phyloP scores from a whole-genome alignment of 1,140 invertebrate genomes.

The Eriocheir sinensis region DNA sequence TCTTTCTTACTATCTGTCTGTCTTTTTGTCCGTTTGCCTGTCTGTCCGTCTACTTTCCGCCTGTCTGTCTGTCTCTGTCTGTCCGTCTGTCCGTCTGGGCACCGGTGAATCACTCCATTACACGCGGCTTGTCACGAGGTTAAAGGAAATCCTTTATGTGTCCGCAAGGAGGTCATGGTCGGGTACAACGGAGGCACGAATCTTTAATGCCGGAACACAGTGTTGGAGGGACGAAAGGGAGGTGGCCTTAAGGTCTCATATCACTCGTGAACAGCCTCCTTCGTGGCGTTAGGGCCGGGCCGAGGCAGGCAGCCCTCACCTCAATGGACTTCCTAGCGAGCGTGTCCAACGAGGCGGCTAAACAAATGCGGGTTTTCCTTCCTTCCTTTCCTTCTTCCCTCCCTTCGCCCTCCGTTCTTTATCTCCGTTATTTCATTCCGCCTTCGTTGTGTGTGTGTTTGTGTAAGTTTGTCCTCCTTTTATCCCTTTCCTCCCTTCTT shows the following conservation, averaged over 20 bases:
- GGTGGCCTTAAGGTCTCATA: neutral
- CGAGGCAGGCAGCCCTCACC: neutral
- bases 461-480: too few relatives aligned
- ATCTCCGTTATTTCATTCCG: too few relatives aligned
- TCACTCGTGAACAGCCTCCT: neutral
- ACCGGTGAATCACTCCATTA: neutral
- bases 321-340: neutral
- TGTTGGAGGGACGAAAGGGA: neutral
- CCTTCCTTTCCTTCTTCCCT: neutral
- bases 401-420: too few relatives aligned
- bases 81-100: neutral
- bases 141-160: neutral
- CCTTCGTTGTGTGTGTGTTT: too few relatives aligned
- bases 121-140: neutral
- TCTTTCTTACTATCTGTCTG: neutral
- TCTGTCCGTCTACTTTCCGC: neutral
- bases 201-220: neutral
- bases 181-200: too few relatives aligned
- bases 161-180: neutral
- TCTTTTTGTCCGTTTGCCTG: constrained; percentile 8
- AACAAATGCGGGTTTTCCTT: neutral
- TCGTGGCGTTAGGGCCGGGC: neutral
- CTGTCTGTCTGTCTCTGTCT: neutral
- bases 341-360: too few relatives aligned
- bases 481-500: too few relatives aligned